Base-by-base conservation (phyloP, 1,140 invertebrate genomes). In the Elysia chlorotica region DNA sequence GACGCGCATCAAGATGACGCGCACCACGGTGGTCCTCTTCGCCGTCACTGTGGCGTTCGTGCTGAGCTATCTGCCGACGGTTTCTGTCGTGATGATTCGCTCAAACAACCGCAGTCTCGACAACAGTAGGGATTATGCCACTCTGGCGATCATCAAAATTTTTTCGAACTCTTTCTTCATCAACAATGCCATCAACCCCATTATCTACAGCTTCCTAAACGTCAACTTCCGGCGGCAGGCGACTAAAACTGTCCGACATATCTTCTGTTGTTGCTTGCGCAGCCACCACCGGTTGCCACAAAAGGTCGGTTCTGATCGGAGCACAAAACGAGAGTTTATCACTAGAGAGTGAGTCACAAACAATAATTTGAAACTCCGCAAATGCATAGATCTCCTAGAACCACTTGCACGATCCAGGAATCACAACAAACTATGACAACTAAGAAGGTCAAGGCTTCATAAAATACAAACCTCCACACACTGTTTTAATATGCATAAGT, bases 121-220 rank as follows among this genome's bases (percentile, higher is more conserved):
- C 17, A 48, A 63, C 14, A 75, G 68, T 23, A 74, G 79, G 56
- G 75, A 61, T 4, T 41, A 74, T 5, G 74, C 67, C 2, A 65
- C 72, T 17, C 73, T 76, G 38, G 77, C 77, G 17, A 66, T 78
- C 33, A 71, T 63, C 35, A 81, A 82, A 71, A 70, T 85, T 19
- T 85, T 83, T 74, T 82, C 82, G 14, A 79, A 83, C 69, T 82
- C 78, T 59, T 82, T 77, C 73, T 83, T 85, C 67, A 76, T 84
- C 54, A 85, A 85, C 73, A 84, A 84, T 72, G 82, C 83, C 30
- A 79, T 80, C 33, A 85, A 85, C 74, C 84, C 84, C 5, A 77
- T 85, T 37, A 85, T 85, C 56, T 85, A 85, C 75, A 83, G 81
- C 35, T 83, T 84, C 66, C 73, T 85, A 41, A 85, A 85, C 77